Base-by-base conservation (phyloP, 2,888 invertebrate species). In the Dicroscelio sp. region DNA sequence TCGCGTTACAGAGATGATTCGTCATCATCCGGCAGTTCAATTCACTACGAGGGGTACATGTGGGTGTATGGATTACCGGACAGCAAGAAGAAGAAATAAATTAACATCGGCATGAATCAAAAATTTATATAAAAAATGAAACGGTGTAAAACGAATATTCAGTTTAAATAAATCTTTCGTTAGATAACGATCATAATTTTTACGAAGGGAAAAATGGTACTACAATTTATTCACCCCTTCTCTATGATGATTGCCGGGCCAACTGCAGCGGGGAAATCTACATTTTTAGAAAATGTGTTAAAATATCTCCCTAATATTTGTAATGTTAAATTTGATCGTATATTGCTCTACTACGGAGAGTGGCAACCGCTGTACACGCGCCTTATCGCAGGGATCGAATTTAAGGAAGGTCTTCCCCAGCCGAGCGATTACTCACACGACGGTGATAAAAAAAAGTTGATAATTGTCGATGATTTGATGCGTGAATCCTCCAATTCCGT, bases 291-390 rank as follows among this genome's bases (percentile, higher is more conserved):
- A 30, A 63, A 48, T 48, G 20, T 48, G 48, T 48, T 48, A 20
- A 48, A 48, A 48, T 6, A 48, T 48, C 48, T 17, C 17, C 20
- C 55, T 17, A 6, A 35, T 33, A 17, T 69, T 69, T 76, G 83
- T 25, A 31, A 85, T 27, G 73, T 38, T 0, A 33, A 27, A 33
- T 93, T 93, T 60, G 82, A 87, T 12, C 31, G 87, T 0, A 76
- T 92, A 27, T 31, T 92, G 5, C 83, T 92, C 23, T 92, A 92
- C 35, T 92, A 92, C 27, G 78, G 73, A 0, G 88, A 92, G n/a
- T 92, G 88, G 91, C 86, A 91, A 23, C 43, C 65, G 14, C 12
- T 58, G 5, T 91, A 91, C 52, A 4, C 27, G n/a, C 31, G 65
- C 1, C 52, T 90, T 12, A 67, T 48, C 33, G 27, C 31, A 27